These are phyloP conservation scores for Streptopelia turtur DNA, from an alignment of 2,797 vertebrate species.

Conservation along the genomic window DNA sequence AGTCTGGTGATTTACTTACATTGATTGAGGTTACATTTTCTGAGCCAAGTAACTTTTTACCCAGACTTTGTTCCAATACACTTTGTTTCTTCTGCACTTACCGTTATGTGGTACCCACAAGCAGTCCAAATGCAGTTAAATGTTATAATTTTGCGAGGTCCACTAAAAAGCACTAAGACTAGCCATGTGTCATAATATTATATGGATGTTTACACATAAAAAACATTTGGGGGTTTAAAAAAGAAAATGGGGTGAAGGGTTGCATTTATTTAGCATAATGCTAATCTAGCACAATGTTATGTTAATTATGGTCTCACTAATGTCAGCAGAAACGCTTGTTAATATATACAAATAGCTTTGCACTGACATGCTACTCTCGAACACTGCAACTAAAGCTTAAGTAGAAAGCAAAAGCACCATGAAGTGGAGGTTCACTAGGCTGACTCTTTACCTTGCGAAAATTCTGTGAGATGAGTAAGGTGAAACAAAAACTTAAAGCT, in stretches of 20 bases:
- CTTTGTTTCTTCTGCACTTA: neutral
- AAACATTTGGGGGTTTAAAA: neutral
- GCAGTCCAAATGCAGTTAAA: neutral
- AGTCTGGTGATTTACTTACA: neutral
- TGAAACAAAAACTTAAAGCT: neutral
- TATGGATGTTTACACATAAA: neutral
- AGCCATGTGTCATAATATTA: neutral
- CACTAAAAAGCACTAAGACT: neutral
- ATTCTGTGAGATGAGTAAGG: neutral
- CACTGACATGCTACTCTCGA: neutral
- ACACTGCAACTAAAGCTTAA: neutral
- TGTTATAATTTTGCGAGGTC: neutral
- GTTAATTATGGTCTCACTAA: neutral
- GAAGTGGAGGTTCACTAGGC: neutral
- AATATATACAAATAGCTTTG: neutral
- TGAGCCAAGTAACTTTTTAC: neutral
- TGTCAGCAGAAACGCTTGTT: neutral
- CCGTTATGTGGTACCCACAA: neutral
- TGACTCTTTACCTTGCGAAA: neutral
- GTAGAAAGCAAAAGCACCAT: neutral
- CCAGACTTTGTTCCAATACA: neutral
- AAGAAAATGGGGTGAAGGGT: neutral
- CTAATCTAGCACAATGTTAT: neutral
- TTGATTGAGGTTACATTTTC: neutral
- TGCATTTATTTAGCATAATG: neutral